Conservation (phyloP, 2,888 invertebrate species). For the Trichogramma dendrolimi region DNA sequence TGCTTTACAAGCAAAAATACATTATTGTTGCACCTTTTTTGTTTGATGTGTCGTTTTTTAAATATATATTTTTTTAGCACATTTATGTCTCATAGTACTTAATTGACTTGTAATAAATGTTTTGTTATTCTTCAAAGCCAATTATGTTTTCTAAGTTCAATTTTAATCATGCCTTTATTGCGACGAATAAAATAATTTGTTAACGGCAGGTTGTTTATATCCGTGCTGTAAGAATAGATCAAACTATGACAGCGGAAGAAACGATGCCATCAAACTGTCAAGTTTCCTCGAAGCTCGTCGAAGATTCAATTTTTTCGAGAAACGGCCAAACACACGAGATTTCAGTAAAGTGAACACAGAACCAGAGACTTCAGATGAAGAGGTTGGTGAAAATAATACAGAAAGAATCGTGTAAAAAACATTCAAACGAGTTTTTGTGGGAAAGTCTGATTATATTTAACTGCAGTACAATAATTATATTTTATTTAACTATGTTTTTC, state of each 20-base stretch:
- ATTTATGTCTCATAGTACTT: neutral
- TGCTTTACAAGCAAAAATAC: neutral
- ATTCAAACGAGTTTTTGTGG: neutral
- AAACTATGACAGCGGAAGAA: constrained; percentile 44
- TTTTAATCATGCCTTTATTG: neutral
- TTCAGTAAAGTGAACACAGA: constrained; percentile 50
- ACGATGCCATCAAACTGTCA: constrained; percentile 60
- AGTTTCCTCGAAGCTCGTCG: constrained; percentile 59
- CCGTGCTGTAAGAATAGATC: constrained; percentile 42
- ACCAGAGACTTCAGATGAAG: constrained; percentile 50
- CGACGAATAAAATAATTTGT: constrained; percentile 9
- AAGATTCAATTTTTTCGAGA: constrained; percentile 54
- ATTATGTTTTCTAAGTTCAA: neutral
- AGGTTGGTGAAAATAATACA: constrained; percentile 42
- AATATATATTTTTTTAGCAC: neutral
- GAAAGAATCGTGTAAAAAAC: constrained; percentile 38
- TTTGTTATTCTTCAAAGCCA: too few relatives aligned
- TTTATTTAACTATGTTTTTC: neutral
- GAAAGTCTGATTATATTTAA: neutral
- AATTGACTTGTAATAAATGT: too few relatives aligned
- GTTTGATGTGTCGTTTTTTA: neutral
- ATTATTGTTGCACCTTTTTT: neutral
- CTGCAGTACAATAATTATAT: neutral
- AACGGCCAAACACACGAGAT: constrained; percentile 47
- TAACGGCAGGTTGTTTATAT: constrained; percentile 44